These are phyloP conservation scores for Pecten maximus DNA, from an alignment of 2,888 invertebrate genomes.

Conservation along the genomic window DNA sequence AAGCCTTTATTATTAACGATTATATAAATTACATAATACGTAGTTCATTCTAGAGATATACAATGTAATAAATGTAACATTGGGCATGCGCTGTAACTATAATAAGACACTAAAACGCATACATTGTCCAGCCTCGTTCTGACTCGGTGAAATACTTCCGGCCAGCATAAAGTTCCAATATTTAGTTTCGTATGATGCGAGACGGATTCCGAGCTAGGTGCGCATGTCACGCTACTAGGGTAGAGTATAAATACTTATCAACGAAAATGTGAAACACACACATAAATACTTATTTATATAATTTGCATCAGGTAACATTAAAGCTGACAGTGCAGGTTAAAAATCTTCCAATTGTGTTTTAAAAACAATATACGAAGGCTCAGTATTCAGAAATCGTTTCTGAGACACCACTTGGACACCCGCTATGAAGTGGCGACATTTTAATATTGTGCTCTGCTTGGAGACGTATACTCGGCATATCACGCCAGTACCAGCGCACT, in stretches of 20 bases:
- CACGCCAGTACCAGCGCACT: no score
- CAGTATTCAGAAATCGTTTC: no score
- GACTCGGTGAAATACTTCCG: neutral
- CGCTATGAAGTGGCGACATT: no score
- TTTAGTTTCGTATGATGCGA: conserved; percentile 8
- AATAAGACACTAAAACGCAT: neutral
- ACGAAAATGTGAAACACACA: neutral
- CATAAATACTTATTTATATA: neutral
- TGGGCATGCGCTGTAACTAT: conserved; percentile 26
- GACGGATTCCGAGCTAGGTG: conserved; percentile 32
- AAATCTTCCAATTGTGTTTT: no score
- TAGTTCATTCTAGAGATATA: neutral
- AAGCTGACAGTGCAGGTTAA: no score
- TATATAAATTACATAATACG: neutral
- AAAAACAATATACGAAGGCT: no score
- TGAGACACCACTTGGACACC: no score
- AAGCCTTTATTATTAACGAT: conserved; percentile 17
- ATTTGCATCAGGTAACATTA: neutral
- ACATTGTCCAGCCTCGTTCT: neutral
- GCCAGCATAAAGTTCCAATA: neutral
- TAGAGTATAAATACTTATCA: neutral
- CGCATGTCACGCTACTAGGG: neutral
- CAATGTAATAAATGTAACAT: neutral
- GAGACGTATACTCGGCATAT: no score
- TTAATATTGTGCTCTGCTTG: no score